Percentiles rank a stretch among this genome's conserved stretches.
Evolutionary conservation across 2,888 invertebrate genomes (phyloP).

Genomic region (Philonicus albiceps): DNA sequence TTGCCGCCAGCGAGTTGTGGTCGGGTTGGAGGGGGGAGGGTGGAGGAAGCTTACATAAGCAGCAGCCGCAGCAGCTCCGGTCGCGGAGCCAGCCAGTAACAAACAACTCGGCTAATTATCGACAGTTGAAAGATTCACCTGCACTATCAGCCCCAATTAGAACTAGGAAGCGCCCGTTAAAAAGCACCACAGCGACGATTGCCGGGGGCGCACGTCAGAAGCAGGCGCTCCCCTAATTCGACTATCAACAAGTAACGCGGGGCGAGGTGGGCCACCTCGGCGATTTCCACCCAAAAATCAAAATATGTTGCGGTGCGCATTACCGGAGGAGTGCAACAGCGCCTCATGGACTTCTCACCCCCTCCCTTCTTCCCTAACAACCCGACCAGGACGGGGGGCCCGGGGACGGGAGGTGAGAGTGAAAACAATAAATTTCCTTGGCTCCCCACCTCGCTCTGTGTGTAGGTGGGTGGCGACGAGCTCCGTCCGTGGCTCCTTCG

Average conservation of each 20-base stretch:
- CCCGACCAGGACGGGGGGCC: background rate
- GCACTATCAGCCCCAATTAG: conserved; percentile 12
- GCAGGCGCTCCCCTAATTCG: background rate
- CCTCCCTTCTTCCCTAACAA: too few relatives aligned
- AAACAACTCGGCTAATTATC: background rate
- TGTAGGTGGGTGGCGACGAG: background rate
- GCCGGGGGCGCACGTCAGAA: background rate
- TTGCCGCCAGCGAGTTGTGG: background rate
- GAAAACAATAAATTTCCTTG: conserved; percentile 43
- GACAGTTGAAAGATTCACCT: background rate
- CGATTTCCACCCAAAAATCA: conserved; percentile 38
- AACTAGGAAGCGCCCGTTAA: conserved; percentile 3
- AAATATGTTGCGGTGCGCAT: conserved; percentile 47
- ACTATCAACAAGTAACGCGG: conserved; percentile 39
- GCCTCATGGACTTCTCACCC: conserved; percentile 28
- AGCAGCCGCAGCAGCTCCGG: background rate
- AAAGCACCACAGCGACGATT: background rate
- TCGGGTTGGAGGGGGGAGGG: too few relatives aligned
- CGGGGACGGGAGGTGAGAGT: background rate
- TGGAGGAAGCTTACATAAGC: background rate
- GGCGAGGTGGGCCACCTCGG: background rate
- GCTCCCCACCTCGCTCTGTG: background rate
- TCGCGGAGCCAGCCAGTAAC: background rate
- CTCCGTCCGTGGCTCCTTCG: background rate
- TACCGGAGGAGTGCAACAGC: conserved; percentile 49